These are phyloP conservation scores for Chascanopsetta lugubris DNA, from an alignment of 2,113 vertebrate species.

Conservation along the genomic window DNA sequence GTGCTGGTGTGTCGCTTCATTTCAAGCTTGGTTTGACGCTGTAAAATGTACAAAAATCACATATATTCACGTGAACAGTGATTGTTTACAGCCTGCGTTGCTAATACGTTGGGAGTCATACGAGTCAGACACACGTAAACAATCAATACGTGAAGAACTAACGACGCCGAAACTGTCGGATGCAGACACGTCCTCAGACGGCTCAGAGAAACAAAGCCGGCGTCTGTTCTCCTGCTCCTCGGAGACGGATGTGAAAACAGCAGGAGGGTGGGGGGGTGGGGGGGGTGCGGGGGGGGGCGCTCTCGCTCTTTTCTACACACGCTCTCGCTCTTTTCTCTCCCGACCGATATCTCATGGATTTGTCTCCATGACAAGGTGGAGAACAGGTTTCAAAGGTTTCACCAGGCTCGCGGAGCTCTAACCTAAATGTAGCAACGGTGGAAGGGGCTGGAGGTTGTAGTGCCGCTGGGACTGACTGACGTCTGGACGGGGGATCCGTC, in stretches of 20 bases:
- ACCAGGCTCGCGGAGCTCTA: slow-evolving; percentile 37
- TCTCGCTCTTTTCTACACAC: slow-evolving; percentile 21
- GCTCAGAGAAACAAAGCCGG: slow-evolving; percentile 56
- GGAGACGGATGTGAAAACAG: slow-evolving; percentile 52
- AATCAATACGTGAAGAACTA: slow-evolving; percentile 6
- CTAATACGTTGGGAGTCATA: background rate
- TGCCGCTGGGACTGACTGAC: slow-evolving; percentile 24
- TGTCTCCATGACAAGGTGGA: slow-evolving; percentile 50
- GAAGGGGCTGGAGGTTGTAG: slow-evolving; percentile 47
- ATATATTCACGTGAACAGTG: slow-evolving; percentile 10
- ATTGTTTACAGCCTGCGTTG: background rate
- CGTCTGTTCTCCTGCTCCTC: slow-evolving; percentile 48
- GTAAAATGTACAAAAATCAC: slow-evolving; percentile 4
- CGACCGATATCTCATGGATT: slow-evolving; percentile 57
- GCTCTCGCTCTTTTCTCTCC: slow-evolving; percentile 33
- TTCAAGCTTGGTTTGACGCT: slow-evolving; percentile 29
- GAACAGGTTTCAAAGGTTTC: slow-evolving; percentile 68
- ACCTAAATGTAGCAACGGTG: slow-evolving; percentile 51
- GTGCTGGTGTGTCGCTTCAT: background rate
- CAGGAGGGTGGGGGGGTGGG: too few species aligned
- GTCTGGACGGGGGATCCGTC: slow-evolving; percentile 41
- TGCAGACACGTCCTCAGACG: slow-evolving; percentile 34
- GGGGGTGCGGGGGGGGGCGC: too few species aligned
- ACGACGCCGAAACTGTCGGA: slow-evolving; percentile 10
- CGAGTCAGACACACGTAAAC: background rate